Evolutionary conservation across 2,797 vertebrate genomes (phyloP).

Genomic region (Alexandromys oeconomus): DNA sequence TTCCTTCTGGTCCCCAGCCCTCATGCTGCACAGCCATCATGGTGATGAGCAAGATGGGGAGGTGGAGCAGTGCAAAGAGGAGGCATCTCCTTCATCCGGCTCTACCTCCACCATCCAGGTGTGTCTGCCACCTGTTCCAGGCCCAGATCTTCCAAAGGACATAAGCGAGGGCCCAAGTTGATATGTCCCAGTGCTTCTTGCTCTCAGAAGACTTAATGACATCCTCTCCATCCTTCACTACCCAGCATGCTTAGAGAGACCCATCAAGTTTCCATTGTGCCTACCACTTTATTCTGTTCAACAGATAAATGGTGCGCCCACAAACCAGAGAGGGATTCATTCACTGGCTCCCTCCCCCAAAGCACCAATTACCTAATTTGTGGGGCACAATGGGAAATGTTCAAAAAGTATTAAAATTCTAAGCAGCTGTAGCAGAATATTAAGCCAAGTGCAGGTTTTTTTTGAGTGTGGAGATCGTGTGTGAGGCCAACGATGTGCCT

Average conservation of each 20-base stretch:
- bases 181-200: not conserved
- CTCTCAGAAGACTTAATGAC: rapidly evolving
- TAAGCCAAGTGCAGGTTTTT: not conserved
- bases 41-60: too few relatives aligned
- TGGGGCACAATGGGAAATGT: not conserved
- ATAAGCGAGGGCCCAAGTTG: not conserved
- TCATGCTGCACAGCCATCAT: rapidly evolving
- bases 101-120: not conserved
- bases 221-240: not conserved
- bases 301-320: not conserved
- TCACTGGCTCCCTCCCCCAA: not conserved
- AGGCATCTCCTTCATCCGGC: not conserved
- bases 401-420: conserved; percentile 14
- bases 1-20: rapidly evolving
- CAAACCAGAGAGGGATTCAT: not conserved
- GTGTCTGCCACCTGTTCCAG: not conserved
- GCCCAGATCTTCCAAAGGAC: not conserved
- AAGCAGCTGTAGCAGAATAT: not conserved
- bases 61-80: not conserved
- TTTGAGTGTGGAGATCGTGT: not conserved
- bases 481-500: not conserved
- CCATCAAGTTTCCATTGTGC: rapidly evolving
- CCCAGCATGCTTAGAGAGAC: rapidly evolving
- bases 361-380: not conserved
- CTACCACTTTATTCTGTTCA: not conserved